Percentiles rank a stretch among this genome's conserved stretches.
These are phyloP conservation scores for Macrocentrus cingulum DNA, from an alignment of 1,140 invertebrate species.

Conservation along the genomic window DNA sequence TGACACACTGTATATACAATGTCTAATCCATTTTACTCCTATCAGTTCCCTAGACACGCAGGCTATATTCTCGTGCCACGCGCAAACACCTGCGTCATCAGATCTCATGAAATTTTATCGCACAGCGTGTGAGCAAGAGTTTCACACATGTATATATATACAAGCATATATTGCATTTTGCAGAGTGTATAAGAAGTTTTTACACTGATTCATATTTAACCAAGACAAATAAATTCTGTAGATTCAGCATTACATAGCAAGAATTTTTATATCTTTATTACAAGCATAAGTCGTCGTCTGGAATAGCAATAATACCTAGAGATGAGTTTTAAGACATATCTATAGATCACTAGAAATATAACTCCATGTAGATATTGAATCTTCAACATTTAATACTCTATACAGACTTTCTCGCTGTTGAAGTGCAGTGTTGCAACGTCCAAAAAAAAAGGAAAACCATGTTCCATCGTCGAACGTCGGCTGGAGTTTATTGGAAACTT, in stretches of 20 bases:
- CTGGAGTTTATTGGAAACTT: constrained; percentile 6
- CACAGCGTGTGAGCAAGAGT: constrained; percentile 9
- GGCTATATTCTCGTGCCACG: constrained; percentile 15
- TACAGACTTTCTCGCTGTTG: background rate
- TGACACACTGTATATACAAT: no score
- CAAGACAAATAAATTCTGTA: constrained; percentile 18
- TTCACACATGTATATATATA: no score
- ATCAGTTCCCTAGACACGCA: no score
- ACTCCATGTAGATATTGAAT: constrained; percentile 38
- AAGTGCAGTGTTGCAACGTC: background rate
- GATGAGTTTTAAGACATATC: no score
- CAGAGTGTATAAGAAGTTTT: no score
- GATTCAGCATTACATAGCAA: no score
- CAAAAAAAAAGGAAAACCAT: background rate
- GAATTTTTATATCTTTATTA: no score
- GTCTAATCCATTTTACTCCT: no score
- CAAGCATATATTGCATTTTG: no score
- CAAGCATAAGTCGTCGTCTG: no score
- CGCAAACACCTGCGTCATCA: background rate
- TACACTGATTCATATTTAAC: constrained; percentile 19
- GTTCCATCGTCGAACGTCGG: background rate
- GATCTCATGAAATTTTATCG: constrained; percentile 26
- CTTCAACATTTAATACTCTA: constrained; percentile 44
- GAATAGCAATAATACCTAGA: no score
- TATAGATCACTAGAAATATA: no score